Evolutionary conservation across 1,140 invertebrate species (phyloP), one percentile per base, ranked within the genome.

Genomic region (Drosophila ananassae): DNA sequence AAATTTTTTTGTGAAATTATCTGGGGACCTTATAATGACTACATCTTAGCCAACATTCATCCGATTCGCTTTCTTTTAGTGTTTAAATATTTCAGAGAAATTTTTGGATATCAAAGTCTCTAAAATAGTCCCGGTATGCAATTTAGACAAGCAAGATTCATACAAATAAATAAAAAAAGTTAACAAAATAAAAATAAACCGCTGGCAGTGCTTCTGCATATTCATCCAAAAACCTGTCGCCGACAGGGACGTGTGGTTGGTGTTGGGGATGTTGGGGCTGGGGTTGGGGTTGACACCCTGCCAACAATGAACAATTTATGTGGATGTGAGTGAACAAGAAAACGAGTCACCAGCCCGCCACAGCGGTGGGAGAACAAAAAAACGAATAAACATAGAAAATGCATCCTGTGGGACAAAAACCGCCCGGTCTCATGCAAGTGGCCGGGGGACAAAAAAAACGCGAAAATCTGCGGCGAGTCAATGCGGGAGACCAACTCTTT

Each of bases 391-490:
- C 41, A 47, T 22, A 47, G 21, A 47, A 47, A 44, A 21, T 44
- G n/a, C 41, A 44, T 44, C 41, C 41, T 7, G 41, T 21, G 17
- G 44, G 37, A 44, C 22, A 57, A 53, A 59, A 48, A 54, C 41
- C 34, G 17, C 17, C 44, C 41, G 51, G 24, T 48, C 55, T 55
- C 55, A 25, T 21, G 34, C 21, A 41, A 60, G 47, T 61, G 54
- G 54, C 22, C 32, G 47, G 39, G 39, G 13, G 1, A 13, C 30
- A 64, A 80, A 67, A 79, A 76, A 77, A 79, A 71, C 78, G 66
- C 61, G 57, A 79, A 81, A 81, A 81, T 81, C 79, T 81, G 79
- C 73, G 77, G 59, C 77, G 51, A 80, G 79, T 76, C 79, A 76
- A 81, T 79, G 77, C 62, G 63, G 67, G 62, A 66, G 60, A 63